phyloP scores from a whole-genome alignment of 2,888 invertebrate species.

The Strigamia transsilvanica region DNA sequence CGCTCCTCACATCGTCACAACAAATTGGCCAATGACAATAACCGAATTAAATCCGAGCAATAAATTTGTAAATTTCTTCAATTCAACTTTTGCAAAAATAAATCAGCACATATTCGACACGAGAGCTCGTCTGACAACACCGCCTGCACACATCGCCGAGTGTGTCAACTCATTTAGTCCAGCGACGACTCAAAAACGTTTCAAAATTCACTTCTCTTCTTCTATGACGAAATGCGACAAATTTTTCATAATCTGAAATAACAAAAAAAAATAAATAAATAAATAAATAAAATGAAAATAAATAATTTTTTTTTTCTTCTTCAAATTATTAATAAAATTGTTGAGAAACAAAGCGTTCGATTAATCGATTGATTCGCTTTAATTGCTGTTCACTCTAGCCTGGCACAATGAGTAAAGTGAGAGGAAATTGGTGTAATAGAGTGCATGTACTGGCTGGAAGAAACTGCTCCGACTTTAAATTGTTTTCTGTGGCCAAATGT shows the following conservation, averaged over 20 bases:
- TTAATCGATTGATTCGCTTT: neutral
- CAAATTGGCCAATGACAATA: neutral
- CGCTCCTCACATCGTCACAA: neutral
- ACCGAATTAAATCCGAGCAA: neutral
- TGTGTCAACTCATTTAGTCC: slow-evolving; percentile 16
- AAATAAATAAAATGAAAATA: neutral
- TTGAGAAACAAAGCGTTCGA: neutral
- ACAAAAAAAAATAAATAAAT: neutral
- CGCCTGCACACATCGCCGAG: neutral
- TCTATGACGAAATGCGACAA: neutral
- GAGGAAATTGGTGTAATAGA: neutral
- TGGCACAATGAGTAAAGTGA: neutral
- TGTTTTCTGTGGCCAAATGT: neutral
- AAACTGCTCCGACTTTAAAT: neutral
- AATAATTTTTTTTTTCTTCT: too few species aligned
- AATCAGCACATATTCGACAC: neutral
- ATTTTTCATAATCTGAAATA: neutral
- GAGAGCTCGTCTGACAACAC: neutral
- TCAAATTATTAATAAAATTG: neutral
- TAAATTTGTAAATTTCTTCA: neutral
- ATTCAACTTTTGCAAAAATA: neutral
- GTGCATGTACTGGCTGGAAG: neutral
- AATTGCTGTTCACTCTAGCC: neutral
- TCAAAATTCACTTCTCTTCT: neutral
- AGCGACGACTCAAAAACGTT: neutral